phyloP scores from a whole-genome alignment of 2,797 vertebrate species.

The Gambusia yucatana region DNA sequence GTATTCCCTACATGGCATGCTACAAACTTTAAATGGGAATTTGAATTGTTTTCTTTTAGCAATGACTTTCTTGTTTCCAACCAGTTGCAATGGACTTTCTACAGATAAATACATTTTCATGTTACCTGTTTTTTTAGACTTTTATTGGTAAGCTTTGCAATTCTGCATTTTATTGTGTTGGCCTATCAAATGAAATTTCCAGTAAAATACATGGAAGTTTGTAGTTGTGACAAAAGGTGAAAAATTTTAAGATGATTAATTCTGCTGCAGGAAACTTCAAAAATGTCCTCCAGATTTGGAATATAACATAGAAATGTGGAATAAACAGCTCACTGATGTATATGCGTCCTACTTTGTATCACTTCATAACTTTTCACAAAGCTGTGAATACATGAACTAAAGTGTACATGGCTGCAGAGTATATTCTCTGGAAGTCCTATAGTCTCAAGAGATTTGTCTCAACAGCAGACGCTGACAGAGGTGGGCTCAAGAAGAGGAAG shows the following conservation, averaged over 20 bases:
- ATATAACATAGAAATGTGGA: neutral
- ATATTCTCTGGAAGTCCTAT: slow-evolving; percentile 37
- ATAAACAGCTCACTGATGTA: neutral
- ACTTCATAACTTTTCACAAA: neutral
- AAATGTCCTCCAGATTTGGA: neutral
- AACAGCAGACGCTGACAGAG: slow-evolving; percentile 58
- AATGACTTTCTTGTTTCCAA: neutral
- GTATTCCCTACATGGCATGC: neutral
- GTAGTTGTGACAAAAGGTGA: neutral
- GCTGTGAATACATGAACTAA: slow-evolving; percentile 37
- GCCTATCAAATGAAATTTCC: neutral
- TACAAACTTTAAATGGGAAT: neutral
- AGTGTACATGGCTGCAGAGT: slow-evolving; percentile 10
- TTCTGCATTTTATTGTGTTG: neutral
- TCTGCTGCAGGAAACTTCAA: neutral
- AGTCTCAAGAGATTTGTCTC: slow-evolving; percentile 53
- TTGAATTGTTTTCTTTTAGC: neutral
- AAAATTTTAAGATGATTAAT: neutral
- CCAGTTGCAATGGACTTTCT: neutral
- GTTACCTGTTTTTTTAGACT: neutral
- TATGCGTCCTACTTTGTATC: neutral
- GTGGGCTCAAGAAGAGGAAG: slow-evolving; percentile 71
- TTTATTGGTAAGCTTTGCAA: neutral
- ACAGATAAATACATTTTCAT: neutral
- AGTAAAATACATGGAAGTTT: neutral